phyloP scores from a whole-genome alignment of 2,113 vertebrate genomes.

The Cricetomys ansorgei region DNA sequence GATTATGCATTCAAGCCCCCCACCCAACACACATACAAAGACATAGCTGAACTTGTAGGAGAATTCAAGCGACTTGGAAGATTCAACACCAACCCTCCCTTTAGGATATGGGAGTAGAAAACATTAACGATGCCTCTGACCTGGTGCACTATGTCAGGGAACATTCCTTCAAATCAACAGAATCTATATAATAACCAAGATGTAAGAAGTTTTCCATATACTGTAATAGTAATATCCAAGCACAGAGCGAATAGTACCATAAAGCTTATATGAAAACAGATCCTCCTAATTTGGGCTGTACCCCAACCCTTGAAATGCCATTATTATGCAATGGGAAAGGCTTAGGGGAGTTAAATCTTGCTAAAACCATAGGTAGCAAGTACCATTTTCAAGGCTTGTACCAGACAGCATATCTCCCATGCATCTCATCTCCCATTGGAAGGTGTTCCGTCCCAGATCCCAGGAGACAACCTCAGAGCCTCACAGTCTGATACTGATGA shows the following conservation, averaged over 20 bases:
- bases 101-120: neutral
- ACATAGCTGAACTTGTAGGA: neutral
- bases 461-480: neutral
- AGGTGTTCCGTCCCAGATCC: neutral
- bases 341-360: neutral
- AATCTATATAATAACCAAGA: neutral
- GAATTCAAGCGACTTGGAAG: neutral
- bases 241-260: neutral
- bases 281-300: neutral
- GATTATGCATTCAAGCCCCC: neutral
- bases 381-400: slow-evolving; percentile 1
- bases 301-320: neutral
- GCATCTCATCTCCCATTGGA: slow-evolving; percentile 17
- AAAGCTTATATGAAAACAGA: neutral
- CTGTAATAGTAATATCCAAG: neutral
- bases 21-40: neutral
- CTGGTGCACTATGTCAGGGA: neutral
- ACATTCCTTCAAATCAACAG: neutral
- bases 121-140: neutral
- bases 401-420: neutral
- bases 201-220: neutral
- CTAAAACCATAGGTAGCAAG: neutral
- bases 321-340: neutral
- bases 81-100: neutral
- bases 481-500: neutral